Conservation (phyloP, 2,113 vertebrate species). For the Petroica traversi region DNA sequence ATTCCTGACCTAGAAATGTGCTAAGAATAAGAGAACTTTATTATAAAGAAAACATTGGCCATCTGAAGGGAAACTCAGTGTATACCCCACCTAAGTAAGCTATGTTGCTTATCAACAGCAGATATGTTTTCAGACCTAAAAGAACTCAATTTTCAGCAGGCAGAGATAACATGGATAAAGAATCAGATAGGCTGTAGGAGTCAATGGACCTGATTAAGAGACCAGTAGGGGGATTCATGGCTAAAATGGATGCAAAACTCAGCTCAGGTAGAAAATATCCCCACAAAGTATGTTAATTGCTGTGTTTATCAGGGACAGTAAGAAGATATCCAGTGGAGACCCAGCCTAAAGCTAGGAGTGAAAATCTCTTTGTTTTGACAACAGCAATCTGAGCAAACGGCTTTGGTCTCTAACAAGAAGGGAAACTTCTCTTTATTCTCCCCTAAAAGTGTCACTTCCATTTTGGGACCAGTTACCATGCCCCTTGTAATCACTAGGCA, state of each 20-base stretch:
- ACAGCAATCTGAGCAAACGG: not conserved
- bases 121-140: not conserved
- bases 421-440: not conserved
- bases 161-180: not conserved
- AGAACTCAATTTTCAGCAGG: not conserved
- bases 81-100: not conserved
- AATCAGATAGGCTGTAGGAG: not conserved
- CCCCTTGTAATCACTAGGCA: not conserved
- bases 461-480: not conserved
- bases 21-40: slow-evolving; percentile 44
- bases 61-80: not conserved
- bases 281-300: not conserved
- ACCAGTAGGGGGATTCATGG: not conserved
- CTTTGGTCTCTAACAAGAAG: not conserved
- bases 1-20: slow-evolving; percentile 50
- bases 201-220: not conserved
- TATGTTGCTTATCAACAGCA: not conserved
- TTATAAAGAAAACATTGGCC: slow-evolving; percentile 25
- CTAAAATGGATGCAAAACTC: not conserved
- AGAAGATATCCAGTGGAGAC: not conserved
- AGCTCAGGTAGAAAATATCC: not conserved
- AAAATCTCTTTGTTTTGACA: not conserved
- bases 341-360: not conserved
- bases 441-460: not conserved
- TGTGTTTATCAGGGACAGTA: not conserved